Evolutionary conservation across 2,797 vertebrate species (phyloP), one percentile per base, ranked within the genome.

Genomic region (Rhodeus uyekii): DNA sequence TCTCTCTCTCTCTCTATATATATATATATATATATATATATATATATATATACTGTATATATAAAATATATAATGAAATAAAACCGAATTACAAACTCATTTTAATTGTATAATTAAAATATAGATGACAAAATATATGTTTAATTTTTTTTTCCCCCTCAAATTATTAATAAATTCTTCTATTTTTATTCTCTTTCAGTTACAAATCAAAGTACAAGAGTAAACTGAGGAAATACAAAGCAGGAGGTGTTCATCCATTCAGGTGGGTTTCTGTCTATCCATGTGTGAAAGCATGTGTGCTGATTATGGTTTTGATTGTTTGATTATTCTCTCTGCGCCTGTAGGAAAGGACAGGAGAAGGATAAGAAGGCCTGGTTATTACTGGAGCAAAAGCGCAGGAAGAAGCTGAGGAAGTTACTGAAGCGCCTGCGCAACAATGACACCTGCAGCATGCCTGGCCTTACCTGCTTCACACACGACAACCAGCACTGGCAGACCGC

Each of bases 401-500:
- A 99, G 94, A 99, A 99, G 68, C 93, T 99, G 0, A 95, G 97
- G 13, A 99, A 99, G 88, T 93, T 99, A 84, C 93, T 99, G 0
- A 99, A 98, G 90, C 95, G 98, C 19, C 95, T 99, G 38, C 96
- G 96, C 76, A 99, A 98, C 89, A 99, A 99, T 0, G 98, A 99
- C 92, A 99, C 98, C 0, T 99, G 98, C 93, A 99, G 98, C 90
- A 98, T 99, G 97, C 98, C 98, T 0, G 98, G 98, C 18, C 96
- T 99, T 76, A 99, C 98, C 22, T 99, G 98, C 92, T 99, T 99
- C 92, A 99, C 98, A 53, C 98, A 99, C 0, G 97, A 99, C 93
- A 99, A 99, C 95, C 97, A 99, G 84, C 98, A 99, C 92, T 99
- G 98, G 98, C 97, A 99, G 91, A 99, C 97, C 0, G 96, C 97